phyloP scores from a whole-genome alignment of 1,140 invertebrate genomes.

The Pollicipes pollicipes region DNA sequence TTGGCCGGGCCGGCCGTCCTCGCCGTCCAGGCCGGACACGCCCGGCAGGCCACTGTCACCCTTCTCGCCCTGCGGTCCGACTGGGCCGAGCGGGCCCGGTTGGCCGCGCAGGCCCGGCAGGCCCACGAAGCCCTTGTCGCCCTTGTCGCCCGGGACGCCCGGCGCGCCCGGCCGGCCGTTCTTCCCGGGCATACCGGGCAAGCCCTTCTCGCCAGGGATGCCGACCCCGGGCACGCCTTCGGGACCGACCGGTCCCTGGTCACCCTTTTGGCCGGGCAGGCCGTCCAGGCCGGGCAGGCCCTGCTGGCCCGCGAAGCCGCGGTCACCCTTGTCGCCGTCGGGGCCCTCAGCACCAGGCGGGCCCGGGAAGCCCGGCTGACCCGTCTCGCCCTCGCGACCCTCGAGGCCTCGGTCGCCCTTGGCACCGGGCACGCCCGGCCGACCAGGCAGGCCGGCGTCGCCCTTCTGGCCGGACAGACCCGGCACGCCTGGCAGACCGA shows the following conservation, averaged over 20 bases:
- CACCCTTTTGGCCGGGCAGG: slow-evolving; percentile 27
- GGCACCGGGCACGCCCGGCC: slow-evolving; percentile 20
- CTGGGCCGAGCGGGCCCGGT: slow-evolving; percentile 38
- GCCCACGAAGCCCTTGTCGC: slow-evolving; percentile 25
- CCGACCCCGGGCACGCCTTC: slow-evolving; percentile 40
- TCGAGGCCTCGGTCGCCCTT: slow-evolving; percentile 18
- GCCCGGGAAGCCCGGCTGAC: slow-evolving; percentile 33
- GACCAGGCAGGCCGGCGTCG: slow-evolving; percentile 24
- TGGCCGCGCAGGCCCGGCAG: slow-evolving; percentile 29
- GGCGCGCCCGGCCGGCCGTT: slow-evolving; percentile 45
- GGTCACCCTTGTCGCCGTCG: slow-evolving; percentile 29
- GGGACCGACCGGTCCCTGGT: slow-evolving; percentile 37
- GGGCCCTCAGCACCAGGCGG: slow-evolving; percentile 23
- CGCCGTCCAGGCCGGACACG: slow-evolving; percentile 32
- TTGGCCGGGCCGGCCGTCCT: slow-evolving; percentile 37
- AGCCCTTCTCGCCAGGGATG: slow-evolving; percentile 52
- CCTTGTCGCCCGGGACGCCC: slow-evolving; percentile 42
- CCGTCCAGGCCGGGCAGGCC: slow-evolving; percentile 20
- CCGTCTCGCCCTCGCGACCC: slow-evolving; percentile 26
- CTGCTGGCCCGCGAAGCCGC: slow-evolving; percentile 15
- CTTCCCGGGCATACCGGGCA: slow-evolving; percentile 48
- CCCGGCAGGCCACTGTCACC: slow-evolving; percentile 28
- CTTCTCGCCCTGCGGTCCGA: slow-evolving; percentile 34
- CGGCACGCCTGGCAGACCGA: slow-evolving; percentile 27
- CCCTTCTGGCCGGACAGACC: slow-evolving; percentile 28